Percentiles rank a stretch among this genome's conserved stretches.
These are phyloP conservation scores for Mellilla xanthometata DNA, from an alignment of 2,888 invertebrate species.

Conservation along the genomic window DNA sequence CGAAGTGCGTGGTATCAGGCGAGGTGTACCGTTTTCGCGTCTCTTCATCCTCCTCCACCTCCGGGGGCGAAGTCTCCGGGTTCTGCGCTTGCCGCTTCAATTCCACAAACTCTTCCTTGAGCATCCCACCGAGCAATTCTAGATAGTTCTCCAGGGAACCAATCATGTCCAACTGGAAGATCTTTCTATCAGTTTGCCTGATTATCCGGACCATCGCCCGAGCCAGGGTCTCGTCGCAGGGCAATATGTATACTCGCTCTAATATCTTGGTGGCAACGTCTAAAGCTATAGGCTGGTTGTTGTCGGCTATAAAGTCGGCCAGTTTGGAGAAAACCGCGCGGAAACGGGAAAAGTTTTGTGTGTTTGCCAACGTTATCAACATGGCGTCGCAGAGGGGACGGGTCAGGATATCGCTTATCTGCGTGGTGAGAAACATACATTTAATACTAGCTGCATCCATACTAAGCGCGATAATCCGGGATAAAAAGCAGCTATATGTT, in stretches of 20 bases:
- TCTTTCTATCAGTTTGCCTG: conserved; percentile 43
- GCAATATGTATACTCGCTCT: conserved; percentile 62
- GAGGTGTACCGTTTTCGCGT: conserved; percentile 42
- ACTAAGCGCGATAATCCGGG: too few species aligned
- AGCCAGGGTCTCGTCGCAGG: conserved; percentile 47
- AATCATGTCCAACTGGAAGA: conserved; percentile 49
- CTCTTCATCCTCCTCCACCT: not conserved
- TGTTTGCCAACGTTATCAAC: conserved; percentile 51
- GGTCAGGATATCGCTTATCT: not conserved
- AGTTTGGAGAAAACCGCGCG: conserved; percentile 57
- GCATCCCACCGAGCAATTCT: conserved; percentile 23
- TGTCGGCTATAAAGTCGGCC: conserved; percentile 46
- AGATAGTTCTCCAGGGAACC: conserved; percentile 49
- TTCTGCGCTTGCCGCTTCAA: conserved; percentile 12
- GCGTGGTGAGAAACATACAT: too few species aligned
- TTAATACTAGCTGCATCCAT: too few species aligned
- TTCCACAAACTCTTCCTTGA: conserved; percentile 37
- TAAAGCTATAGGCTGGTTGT: conserved; percentile 40
- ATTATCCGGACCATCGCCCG: conserved; percentile 50
- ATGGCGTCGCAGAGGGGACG: conserved; percentile 38
- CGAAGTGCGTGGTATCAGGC: conserved; percentile 61
- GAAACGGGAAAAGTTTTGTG: conserved; percentile 68
- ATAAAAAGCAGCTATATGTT: too few species aligned
- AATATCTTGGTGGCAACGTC: conserved; percentile 49
- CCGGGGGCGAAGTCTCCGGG: not conserved